A percentile compares a stretch with the other conserved stretches of the same genome.
These are phyloP conservation scores for Acanthisitta chloris DNA, from an alignment of 2,113 vertebrate species.

Conservation along the genomic window DNA sequence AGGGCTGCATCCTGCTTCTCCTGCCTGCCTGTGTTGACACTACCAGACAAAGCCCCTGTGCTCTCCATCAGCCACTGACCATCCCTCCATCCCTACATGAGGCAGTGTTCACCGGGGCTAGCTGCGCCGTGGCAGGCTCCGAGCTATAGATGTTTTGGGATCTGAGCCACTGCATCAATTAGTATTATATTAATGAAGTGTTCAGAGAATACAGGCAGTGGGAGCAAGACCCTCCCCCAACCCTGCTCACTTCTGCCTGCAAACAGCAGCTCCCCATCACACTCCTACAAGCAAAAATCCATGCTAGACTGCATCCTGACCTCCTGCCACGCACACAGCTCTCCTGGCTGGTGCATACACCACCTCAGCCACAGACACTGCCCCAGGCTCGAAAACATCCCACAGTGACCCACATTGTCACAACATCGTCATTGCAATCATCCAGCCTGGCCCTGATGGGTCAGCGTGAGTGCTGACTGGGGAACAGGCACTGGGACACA, in stretches of 20 bases:
- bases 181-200: not conserved
- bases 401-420: not conserved
- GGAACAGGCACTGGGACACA: not conserved
- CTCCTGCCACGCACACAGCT: accelerated
- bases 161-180: not conserved
- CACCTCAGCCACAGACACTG: not conserved
- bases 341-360: not conserved
- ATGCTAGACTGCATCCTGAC: accelerated
- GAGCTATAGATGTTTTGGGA: not conserved
- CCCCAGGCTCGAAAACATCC: not conserved
- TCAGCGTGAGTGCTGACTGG: accelerated
- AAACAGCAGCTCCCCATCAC: not conserved
- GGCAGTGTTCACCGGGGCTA: accelerated
- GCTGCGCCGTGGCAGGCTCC: not conserved
- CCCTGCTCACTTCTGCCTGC: not conserved
- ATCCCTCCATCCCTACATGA: not conserved
- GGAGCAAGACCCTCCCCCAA: not conserved
- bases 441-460: not conserved
- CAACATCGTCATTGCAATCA: accelerated
- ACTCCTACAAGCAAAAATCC: not conserved
- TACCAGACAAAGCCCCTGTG: not conserved
- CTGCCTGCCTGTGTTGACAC: not conserved
- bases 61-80: not conserved
- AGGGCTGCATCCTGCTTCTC: not conserved
- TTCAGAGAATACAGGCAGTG: not conserved